Conservation (phyloP, 2,113 vertebrate genomes). For the Phasianus colchicus region DNA sequence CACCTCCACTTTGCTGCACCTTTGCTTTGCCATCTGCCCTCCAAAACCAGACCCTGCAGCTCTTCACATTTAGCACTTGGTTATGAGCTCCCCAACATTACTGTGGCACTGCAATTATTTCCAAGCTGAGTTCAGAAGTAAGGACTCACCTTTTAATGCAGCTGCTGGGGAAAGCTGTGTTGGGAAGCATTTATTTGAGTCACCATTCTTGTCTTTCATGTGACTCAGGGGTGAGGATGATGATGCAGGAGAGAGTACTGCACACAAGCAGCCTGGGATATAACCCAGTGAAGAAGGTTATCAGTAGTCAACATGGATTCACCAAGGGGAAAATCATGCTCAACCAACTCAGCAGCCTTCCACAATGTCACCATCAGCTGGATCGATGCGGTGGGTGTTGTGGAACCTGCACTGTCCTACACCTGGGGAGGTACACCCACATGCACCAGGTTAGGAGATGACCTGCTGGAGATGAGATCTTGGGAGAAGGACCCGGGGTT, state of each 20-base stretch:
- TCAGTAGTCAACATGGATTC: too few relatives aligned
- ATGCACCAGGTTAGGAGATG: neutral
- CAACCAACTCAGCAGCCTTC: too few relatives aligned
- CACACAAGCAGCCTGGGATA: neutral
- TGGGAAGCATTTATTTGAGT: neutral
- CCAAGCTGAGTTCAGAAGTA: slow-evolving; percentile 36
- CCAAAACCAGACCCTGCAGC: slow-evolving; percentile 15
- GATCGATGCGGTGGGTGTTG: too few relatives aligned
- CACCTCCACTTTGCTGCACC: slow-evolving; percentile 60
- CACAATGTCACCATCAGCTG: too few relatives aligned
- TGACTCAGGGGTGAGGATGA: slow-evolving; percentile 36
- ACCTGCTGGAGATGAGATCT: neutral
- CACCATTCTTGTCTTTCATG: neutral
- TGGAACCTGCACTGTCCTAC: neutral
- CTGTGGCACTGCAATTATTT: slow-evolving; percentile 34
- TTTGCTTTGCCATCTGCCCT: slow-evolving; percentile 65
- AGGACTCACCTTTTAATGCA: slow-evolving; percentile 23
- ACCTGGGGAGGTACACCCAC: neutral
- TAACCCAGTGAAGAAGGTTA: neutral
- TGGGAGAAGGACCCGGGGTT: neutral
- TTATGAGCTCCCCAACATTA: slow-evolving; percentile 44
- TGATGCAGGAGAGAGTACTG: neutral
- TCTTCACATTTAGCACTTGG: slow-evolving; percentile 36
- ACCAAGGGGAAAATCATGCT: too few relatives aligned
- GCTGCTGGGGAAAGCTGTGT: slow-evolving; percentile 10